Evolutionary conservation across 1,140 invertebrate genomes (phyloP), one percentile per base, ranked within the genome.

Genomic region (Drosophila eugracilis): DNA sequence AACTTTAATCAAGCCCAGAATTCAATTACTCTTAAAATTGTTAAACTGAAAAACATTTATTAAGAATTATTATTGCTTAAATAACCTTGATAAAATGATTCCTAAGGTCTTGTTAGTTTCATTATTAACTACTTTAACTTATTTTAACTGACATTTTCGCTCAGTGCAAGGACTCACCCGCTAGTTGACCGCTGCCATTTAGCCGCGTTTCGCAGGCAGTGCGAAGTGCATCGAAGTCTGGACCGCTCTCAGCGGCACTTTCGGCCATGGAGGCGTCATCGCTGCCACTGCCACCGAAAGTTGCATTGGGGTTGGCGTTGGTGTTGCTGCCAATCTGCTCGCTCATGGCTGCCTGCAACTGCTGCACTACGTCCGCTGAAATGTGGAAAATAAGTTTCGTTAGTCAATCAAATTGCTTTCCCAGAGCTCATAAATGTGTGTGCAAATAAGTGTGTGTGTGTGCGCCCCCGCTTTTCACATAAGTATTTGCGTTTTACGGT

Each of bases 141-240:
- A n/a, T n/a, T 15, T 3, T 5, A 1, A 0, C 2, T 37, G 14
- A 17, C 9, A 28, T 21, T 59, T 59, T 19, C 55, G 44, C 14
- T 1, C 39, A 28, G 60, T 65, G 60, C 24, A 65, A 3, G 12
- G 12, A 41, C 59, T 66, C 44, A 67, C 72, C 60, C 53, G 17
- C 14, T 39, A 58, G 45, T 47, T 67, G 71, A 26, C 60, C 63
- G 42, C 75, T 84, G 55, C 44, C 52, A 48, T 74, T 88, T 15
- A 86, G 62, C 21, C 59, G 78, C 15, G 50, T 57, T 10, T 55
- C 37, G 59, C 81, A 86, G 30, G 77, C 77, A 5, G 41, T 47
- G 19, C 78, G 77, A 14, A 88, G 69, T 9, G 78, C 73, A 70
- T 81, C 83, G 21, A 81, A 71, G 62, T 86, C 81, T 17, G 73